Evolutionary conservation across 2,888 invertebrate species (phyloP).

Genomic region (Lithophane leautieri): DNA sequence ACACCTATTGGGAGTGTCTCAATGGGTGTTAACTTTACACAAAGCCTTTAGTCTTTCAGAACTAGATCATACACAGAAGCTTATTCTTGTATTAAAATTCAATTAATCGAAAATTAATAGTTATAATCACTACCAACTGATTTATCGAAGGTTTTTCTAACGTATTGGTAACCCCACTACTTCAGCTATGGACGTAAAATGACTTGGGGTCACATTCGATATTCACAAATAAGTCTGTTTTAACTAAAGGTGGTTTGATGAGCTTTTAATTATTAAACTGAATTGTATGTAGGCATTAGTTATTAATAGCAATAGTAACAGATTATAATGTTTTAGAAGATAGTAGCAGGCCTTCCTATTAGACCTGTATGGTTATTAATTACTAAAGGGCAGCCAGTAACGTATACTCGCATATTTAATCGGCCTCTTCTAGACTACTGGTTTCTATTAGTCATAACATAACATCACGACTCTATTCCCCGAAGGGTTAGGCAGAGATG

Average conservation of each 20-base stretch:
- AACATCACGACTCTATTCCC: too few species aligned
- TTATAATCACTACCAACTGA: not conserved
- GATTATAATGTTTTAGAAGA: conserved; percentile 1
- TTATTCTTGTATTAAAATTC: not conserved
- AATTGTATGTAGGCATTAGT: not conserved
- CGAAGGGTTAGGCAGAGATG: too few species aligned
- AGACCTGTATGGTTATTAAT: not conserved
- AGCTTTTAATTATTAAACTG: conserved; percentile 13
- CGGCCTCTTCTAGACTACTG: too few species aligned
- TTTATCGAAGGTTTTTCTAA: not conserved
- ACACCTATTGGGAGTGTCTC: too few species aligned
- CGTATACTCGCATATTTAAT: not conserved
- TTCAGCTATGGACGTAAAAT: conserved; percentile 3
- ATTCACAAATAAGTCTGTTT: conserved; percentile 14
- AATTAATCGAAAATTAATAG: not conserved
- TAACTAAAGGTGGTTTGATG: conserved; percentile 15
- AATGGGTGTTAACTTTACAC: not conserved
- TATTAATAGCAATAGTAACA: conserved; percentile 6
- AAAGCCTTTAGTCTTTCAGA: not conserved
- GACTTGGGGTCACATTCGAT: not conserved
- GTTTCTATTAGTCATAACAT: not conserved
- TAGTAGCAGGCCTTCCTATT: not conserved
- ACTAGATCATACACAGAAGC: not conserved
- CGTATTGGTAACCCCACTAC: not conserved
- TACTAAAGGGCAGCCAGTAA: not conserved